Evolutionary conservation across 2,113 vertebrate species (phyloP), one percentile per base, ranked within the genome.

Genomic region (Ciconia maguari): DNA sequence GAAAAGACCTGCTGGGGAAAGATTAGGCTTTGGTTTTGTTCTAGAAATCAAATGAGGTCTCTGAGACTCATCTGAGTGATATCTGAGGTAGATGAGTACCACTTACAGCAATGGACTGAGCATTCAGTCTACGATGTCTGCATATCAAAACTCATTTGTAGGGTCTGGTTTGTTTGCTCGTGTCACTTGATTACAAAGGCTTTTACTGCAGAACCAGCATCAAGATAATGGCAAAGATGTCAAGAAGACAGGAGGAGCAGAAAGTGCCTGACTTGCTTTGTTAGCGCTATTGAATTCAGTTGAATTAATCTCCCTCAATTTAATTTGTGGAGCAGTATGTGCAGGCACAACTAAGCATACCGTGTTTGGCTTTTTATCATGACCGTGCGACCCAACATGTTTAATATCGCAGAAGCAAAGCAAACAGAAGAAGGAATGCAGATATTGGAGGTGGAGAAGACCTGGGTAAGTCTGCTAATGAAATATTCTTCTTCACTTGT

Each of bases 101-200:
- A 2, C 36, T 19, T 13, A 6, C 17, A n/a, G 38, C 38, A 29
- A 25, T 0, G 16, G 8, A 4, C 24, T 6, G n/a, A 77, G 30
- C 9, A 0, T 17, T 30, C 38, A 11, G 62, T 9, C 38, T 3
- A 2, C 3, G 19, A 17, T 2, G 13, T 32, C 70, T 48, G 51
- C 5, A 1, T 10, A 14, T 18, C 55, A 30, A 48, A 55, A 29
- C 24, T 41, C 48, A 6, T 30, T 48, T 30, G 54, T 30, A 30
- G 11, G 29, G 27, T 25, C 48, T 18, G 41, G 19, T 26, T 77
- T 6, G 9, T 55, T 83, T 26, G 20, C 30, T 48, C 12, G 2
- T 6, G 11, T 77, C 5, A 0, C 54, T 75, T 25, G 46, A 54
- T 46, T 7, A 14, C 62, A 41, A 46, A 29, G 29, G 13, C 29